These are phyloP conservation scores for Rambutsinella grinnellia DNA, from an alignment of 2,888 invertebrate species.

Conservation along the genomic window DNA sequence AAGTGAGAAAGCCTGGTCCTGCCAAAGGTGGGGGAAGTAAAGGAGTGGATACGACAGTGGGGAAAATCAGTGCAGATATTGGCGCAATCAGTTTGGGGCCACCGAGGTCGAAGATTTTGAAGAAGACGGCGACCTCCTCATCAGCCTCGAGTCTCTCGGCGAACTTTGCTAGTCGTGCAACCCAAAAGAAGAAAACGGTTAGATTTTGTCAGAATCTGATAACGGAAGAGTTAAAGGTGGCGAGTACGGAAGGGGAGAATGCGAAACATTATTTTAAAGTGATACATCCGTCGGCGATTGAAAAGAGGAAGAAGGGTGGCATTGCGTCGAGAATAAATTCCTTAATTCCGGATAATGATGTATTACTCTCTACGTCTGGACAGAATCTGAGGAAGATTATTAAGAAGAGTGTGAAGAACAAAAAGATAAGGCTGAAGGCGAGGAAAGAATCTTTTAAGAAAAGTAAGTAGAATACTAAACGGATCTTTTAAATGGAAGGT, in stretches of 20 bases:
- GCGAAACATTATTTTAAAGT: conserved; percentile 45
- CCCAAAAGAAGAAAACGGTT: conserved; percentile 46
- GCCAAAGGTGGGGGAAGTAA: too few species aligned
- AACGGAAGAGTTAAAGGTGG: conserved; percentile 30
- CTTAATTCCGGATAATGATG: conserved; percentile 19
- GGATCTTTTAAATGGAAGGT: neutral
- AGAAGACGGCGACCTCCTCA: conserved; percentile 18
- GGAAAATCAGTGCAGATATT: conserved; percentile 45
- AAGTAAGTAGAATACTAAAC: conserved; percentile 9
- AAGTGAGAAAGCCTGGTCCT: neutral
- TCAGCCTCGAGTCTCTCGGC: conserved; percentile 9
- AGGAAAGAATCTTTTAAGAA: conserved; percentile 34
- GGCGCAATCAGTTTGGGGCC: conserved; percentile 44
- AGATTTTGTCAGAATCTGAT: conserved; percentile 43
- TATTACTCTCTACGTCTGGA: neutral
- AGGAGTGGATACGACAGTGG: conserved; percentile 26
- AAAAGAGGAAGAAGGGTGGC: neutral
- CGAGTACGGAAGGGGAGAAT: conserved; percentile 11
- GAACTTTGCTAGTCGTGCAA: conserved; percentile 49
- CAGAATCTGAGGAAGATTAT: conserved; percentile 29
- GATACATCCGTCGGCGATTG: conserved; percentile 40
- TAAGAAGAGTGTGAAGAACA: conserved; percentile 17
- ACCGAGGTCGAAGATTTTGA: conserved; percentile 39
- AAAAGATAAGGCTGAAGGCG: conserved; percentile 29
- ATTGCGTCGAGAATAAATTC: neutral